phyloP scores from a whole-genome alignment of 2,797 vertebrate species.

The Neopelma chrysocephalum region DNA sequence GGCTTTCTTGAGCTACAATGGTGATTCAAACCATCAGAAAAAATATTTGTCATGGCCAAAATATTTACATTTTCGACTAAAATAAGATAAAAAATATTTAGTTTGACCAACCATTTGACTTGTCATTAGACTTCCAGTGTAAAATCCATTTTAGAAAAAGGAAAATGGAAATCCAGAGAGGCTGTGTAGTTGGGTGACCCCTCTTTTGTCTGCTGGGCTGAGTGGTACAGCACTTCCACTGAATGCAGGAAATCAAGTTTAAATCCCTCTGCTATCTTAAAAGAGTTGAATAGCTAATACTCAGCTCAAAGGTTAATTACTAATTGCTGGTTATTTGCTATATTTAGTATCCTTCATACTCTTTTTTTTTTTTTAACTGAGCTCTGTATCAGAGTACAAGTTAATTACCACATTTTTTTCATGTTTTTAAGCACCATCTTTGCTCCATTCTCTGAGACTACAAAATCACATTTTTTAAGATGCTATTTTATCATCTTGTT shows the following conservation, averaged over 20 bases:
- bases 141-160: neutral
- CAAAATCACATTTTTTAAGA: neutral
- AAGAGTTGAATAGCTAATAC: neutral
- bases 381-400: neutral
- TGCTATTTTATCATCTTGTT: neutral
- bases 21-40: neutral
- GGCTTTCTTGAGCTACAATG: neutral
- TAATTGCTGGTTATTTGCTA: conserved; percentile 44
- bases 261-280: neutral
- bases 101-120: neutral
- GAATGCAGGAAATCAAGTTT: neutral
- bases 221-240: neutral
- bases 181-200: neutral
- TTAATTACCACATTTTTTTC: neutral
- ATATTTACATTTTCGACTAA: neutral
- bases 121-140: neutral
- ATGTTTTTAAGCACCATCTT: neutral
- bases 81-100: neutral
- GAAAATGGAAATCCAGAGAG: neutral
- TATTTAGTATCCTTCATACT: conserved; percentile 12
- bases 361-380: neutral
- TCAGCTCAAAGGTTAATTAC: conserved; percentile 55
- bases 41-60: neutral
- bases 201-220: neutral
- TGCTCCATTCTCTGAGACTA: neutral